A percentile compares a stretch with the other conserved stretches of the same genome.
Conservation (phyloP, 2,113 vertebrate species). For the Malurus elegans region DNA sequence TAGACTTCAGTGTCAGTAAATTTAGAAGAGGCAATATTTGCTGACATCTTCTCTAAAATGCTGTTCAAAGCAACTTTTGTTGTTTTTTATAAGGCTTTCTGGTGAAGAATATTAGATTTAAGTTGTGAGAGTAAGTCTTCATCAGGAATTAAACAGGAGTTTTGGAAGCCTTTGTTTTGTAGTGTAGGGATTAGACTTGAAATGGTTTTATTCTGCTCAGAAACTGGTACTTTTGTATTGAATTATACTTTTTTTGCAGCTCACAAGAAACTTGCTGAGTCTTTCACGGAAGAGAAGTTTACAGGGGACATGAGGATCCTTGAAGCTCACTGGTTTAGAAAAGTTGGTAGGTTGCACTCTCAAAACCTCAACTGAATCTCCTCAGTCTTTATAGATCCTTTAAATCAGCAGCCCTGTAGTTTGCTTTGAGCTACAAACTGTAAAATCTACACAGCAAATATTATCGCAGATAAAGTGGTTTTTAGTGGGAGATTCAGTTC, state of each 20-base stretch:
- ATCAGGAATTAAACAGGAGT: background rate
- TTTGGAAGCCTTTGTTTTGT: background rate
- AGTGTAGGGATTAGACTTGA: background rate
- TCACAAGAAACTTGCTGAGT: constrained; percentile 64
- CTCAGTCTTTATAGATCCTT: background rate
- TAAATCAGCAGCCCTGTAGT: background rate
- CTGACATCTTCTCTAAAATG: background rate
- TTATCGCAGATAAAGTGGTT: background rate
- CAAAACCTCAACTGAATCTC: background rate
- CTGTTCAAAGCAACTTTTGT: background rate
- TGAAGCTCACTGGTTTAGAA: constrained; percentile 90
- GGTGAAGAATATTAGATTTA: background rate
- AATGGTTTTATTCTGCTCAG: background rate
- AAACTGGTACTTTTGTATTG: background rate
- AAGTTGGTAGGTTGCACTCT: constrained; percentile 78
- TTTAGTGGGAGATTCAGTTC: background rate
- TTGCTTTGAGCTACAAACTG: background rate
- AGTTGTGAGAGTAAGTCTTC: background rate
- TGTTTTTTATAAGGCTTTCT: background rate
- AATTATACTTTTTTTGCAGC: constrained; percentile 69
- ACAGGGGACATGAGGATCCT: constrained; percentile 63
- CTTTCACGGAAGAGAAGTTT: constrained; percentile 22
- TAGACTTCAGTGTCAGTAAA: background rate
- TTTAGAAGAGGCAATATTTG: background rate
- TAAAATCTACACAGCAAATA: background rate